Base-by-base conservation (phyloP, 2,113 vertebrate species). In the Megaleporinus macrocephalus region DNA sequence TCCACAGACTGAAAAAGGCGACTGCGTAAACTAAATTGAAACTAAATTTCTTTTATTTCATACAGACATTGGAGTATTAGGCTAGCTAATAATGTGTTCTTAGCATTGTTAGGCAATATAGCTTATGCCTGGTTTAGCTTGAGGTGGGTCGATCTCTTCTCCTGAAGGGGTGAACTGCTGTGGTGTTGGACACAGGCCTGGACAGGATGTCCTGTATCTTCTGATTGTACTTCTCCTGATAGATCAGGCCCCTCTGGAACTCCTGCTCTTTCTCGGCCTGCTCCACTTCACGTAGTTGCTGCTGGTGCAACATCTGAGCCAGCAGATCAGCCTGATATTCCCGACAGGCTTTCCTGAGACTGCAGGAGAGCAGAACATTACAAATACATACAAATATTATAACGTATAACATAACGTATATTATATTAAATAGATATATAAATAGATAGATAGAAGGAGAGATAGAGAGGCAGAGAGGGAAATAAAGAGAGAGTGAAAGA, bases 311-410 rank as follows among this genome's bases (percentile, higher is more conserved):
- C 0, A 97, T 91, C 73, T 99, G 97, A 87, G 92, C 90, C 55
- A 76, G 57, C 22, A 99, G 96, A 7, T 95, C 94, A 1, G 91
- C 87, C 86, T 81, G 90, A 68, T 96, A 93, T 9, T 93, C 89
- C 72, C 86, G 90, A 4, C 84, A 77, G 44, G 83, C 81, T 59
- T 76, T 76, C 33, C 71, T 79, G 84, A 87, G 92, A 13, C 97
- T 99, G 81, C 14, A 65, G 20, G 65, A 62, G 15, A 41, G 26
- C 62, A n/a, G 36, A 70, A 44, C 14, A 78, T 70, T 3, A 36
- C n/a, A n/a, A n/a, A n/a, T n/a, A n/a, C n/a, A n/a, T n/a, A n/a
- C n/a, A n/a, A n/a, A n/a, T n/a, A n/a, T n/a, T n/a, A n/a, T n/a
- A n/a, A n/a, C n/a, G n/a, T n/a, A n/a, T n/a, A n/a, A n/a, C n/a